Conservation (phyloP, 2,113 vertebrate genomes). For the Serinus canaria region DNA sequence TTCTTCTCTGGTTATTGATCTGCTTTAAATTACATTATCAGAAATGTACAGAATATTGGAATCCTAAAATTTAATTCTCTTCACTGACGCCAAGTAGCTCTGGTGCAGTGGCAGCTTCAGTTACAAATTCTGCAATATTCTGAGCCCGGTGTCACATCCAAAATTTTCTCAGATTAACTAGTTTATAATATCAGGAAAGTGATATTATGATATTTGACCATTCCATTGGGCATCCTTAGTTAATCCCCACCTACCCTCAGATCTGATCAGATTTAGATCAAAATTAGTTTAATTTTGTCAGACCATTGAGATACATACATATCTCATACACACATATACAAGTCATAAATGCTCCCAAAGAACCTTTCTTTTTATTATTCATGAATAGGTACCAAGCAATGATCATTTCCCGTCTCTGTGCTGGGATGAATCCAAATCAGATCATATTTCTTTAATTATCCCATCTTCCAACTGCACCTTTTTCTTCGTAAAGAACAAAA, state of each 20-base stretch:
- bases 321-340: neutral
- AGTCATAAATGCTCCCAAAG: neutral
- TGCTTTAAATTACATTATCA: neutral
- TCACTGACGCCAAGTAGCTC: neutral
- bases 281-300: neutral
- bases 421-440: neutral
- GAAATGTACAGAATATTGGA: neutral
- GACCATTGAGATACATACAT: neutral
- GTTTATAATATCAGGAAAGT: neutral
- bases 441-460: neutral
- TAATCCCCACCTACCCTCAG: neutral
- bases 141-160: neutral
- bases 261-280: neutral
- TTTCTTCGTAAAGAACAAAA: neutral
- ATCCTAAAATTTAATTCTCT: neutral
- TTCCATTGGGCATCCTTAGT: neutral
- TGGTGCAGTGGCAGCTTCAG: neutral
- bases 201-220: neutral
- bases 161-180: neutral
- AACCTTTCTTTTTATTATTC: neutral
- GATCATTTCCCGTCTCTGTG: neutral
- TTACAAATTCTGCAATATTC: neutral
- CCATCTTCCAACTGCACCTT: neutral
- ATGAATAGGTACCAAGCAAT: neutral
- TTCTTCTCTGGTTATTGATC: neutral